Evolutionary conservation across 2,797 vertebrate species (phyloP).

Genomic region (Brotula barbata): DNA sequence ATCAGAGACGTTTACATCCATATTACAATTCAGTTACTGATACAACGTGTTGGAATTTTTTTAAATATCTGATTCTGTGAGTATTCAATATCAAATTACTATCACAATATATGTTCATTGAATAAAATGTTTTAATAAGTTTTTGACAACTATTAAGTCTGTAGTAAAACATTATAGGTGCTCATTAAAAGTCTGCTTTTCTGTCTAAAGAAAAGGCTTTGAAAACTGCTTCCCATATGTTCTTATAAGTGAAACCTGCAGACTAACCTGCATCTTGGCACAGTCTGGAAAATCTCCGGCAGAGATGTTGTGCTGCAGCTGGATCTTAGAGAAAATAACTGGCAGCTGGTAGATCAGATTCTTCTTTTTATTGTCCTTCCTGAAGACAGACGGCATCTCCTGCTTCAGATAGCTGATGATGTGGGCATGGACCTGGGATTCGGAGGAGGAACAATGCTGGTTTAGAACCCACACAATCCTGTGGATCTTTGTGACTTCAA

Average conservation of each 20-base stretch:
- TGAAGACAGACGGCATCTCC: conserved; percentile 93
- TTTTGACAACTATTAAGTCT: too few species aligned
- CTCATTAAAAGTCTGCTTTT: too few species aligned
- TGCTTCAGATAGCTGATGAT: conserved; percentile 93
- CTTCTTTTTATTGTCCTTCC: conserved; percentile 94
- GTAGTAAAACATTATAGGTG: too few species aligned
- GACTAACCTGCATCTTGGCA: conserved; percentile 90
- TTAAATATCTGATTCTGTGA: too few species aligned
- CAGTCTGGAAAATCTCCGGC: conserved; percentile 93
- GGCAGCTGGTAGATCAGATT: conserved; percentile 90
- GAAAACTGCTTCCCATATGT: conserved; percentile 7
- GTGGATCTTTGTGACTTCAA: neutral
- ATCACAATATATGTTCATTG: too few species aligned
- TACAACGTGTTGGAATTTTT: too few species aligned
- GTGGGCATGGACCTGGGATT: conserved; percentile 87
- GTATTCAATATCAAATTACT: too few species aligned
- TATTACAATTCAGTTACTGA: neutral
- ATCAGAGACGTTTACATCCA: neutral
- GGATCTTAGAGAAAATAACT: conserved; percentile 91
- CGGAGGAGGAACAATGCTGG: neutral
- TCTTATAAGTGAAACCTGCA: conserved; percentile 8
- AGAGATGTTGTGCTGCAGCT: conserved; percentile 91
- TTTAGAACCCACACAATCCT: neutral
- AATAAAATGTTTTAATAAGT: neutral
- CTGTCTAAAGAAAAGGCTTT: neutral